Conservation (phyloP, 2,888 invertebrate genomes). For the Tethea ocularis region DNA sequence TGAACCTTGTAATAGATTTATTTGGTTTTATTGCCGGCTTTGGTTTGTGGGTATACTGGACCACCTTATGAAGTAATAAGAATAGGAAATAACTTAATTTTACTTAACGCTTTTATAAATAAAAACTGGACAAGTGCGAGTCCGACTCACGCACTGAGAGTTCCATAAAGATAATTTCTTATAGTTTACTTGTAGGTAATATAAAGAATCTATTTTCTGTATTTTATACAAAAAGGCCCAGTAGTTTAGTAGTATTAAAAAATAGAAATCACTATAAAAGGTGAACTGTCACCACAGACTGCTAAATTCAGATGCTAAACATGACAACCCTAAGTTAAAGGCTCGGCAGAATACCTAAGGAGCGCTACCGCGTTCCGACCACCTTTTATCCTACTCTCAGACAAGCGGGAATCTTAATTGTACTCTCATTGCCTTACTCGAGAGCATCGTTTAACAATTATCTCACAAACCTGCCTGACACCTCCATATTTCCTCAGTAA, state of each 20-base stretch:
- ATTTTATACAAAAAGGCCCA: too few relatives aligned
- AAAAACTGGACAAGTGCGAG: too few relatives aligned
- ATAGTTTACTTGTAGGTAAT: too few relatives aligned
- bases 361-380: conserved; percentile 18
- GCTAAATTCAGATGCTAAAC: not conserved
- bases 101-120: not conserved
- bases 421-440: conserved; percentile 10
- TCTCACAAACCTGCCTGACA: not conserved
- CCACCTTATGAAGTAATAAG: not conserved
- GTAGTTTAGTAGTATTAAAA: too few relatives aligned
- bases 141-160: too few relatives aligned
- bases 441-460: conserved; percentile 8
- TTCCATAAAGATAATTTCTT: too few relatives aligned
- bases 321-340: not conserved
- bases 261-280: too few relatives aligned
- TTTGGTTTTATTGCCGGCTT: not conserved
- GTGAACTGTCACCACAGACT: too few relatives aligned
- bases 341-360: not conserved
- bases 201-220: too few relatives aligned
- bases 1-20: conserved; percentile 4
- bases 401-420: conserved; percentile 40
- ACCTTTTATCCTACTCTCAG: conserved; percentile 28
- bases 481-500: not conserved
- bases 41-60: not conserved
- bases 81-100: not conserved